Evolutionary conservation across 2,797 vertebrate genomes (phyloP).

Genomic region (Leptatherina wallacei): DNA sequence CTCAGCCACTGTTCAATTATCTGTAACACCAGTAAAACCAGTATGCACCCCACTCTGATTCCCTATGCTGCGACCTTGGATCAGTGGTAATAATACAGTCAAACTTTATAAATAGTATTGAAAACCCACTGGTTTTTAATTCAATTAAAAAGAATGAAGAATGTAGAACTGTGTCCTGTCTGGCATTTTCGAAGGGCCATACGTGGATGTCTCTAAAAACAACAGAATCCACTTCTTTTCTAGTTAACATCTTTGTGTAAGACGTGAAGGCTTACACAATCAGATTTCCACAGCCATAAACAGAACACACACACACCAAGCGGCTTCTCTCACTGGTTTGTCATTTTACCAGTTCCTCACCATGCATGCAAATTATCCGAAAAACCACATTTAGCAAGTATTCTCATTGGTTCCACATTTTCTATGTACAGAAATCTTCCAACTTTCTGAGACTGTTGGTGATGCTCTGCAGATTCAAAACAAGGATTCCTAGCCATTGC

Average conservation of each 20-base stretch:
- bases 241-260: not conserved
- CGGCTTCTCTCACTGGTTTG: not conserved
- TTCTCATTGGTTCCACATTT: not conserved
- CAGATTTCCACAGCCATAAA: not conserved
- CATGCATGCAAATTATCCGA: not conserved
- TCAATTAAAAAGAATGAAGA: too few species aligned
- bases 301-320: not conserved
- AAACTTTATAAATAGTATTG: too few species aligned
- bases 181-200: not conserved
- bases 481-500: not conserved
- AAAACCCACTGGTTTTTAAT: too few species aligned
- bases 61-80: too few species aligned
- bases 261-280: not conserved
- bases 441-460: not conserved
- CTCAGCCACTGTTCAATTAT: too few species aligned
- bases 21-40: too few species aligned
- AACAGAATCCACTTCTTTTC: not conserved
- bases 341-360: not conserved
- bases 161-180: not conserved
- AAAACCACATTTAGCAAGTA: not conserved
- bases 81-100: too few species aligned
- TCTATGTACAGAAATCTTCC: not conserved
- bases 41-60: too few species aligned
- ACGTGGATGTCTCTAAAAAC: not conserved
- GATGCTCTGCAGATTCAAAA: not conserved